Base-by-base conservation (phyloP, 2,113 vertebrate species). In the Corythornis madagascariensis region DNA sequence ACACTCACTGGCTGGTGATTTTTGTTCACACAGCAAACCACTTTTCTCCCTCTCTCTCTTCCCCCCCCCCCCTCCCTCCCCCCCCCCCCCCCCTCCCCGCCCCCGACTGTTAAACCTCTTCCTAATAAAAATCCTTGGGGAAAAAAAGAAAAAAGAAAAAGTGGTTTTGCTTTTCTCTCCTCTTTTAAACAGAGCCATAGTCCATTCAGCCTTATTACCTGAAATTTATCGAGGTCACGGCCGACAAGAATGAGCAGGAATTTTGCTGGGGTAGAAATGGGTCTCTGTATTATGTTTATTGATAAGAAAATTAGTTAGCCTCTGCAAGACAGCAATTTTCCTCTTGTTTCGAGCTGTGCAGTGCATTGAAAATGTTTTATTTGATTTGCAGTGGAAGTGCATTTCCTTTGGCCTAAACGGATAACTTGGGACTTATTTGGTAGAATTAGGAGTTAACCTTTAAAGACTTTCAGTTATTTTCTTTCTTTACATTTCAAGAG, bases 151-250 rank as follows among this genome's bases (percentile, higher is more conserved):
- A 29, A 40, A 47, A 45, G 26, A 61, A 45, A 13, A 45, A 40
- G 22, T 35, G 25, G 11, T 76, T 80, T 38, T 89, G 13, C 33
- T 89, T 43, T 67, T 75, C 50, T 61, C 21, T 50, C 8, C 8
- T 10, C 13, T 24, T 89, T 85, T 85, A 70, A 59, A 52, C 35
- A 63, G 56, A 83, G 22, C 35, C 29, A 10, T 86, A 31, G 38
- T 43, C 43, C 71, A 29, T 53, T 29, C 56, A 45, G 48, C 35
- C 60, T 91, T 33, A 63, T 83, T 88, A 63, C 63, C 38, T 83
- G 88, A 86, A 87, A 91, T 95, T 89, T 87, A 77, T 92, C 77
- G 93, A 84, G 92, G 91, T 92, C 89, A 78, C 26, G 31, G 73
- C 76, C 4, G 16, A 82, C 31, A 65, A 74, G 50, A 79, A 84